Base-by-base conservation (phyloP, 2,888 invertebrate genomes). In the Noctua janthina region DNA sequence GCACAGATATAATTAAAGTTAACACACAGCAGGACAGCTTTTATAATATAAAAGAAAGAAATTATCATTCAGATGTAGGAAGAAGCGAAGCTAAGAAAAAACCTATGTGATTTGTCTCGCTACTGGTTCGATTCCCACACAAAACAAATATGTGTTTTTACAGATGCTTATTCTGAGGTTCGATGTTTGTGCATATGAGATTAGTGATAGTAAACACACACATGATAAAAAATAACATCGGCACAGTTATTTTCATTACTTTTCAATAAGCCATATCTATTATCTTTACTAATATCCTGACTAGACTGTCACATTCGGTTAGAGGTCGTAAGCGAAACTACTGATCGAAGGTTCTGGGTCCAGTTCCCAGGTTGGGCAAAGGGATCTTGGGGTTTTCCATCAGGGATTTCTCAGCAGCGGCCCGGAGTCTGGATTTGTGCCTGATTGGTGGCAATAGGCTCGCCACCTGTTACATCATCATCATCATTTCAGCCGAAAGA, bases 141-240 rank as follows among this genome's bases (percentile, higher is more conserved):
- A 1, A 46, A 35, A 70, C 20, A 46, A 78, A 79, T 70, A 78
- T 78, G 64, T 79, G 23, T 78, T 70, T 35, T 70, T 2, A 70
- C 71, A 79, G 23, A 54, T 70, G 76, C 11, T 46, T 20, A 1
- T 5, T 51, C 13, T 8, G 11, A 15, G n/a, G 6, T 39, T 17
- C 1, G 10, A 56, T 59, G 10, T 79, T 79, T 79, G 29, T 54
- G 23, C 29, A 54, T 54, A 20, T 62, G 51, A 15, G 23, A 15
- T 62, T 51, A 15, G 3, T 69, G 13, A 29, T 17, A 29, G 1
- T 20, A 11, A 56, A 59, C 39, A 4, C 29, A 76, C 13, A 17
- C 23, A 17, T 13, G 0, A 8, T 35, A 74, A 8, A 23, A 23
- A 29, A 23, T 20, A 0, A 4, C 23, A 43, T n/a, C 1, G 23